Evolutionary conservation across 2,113 vertebrate genomes (phyloP).

Genomic region (Peromyscus maniculatus): DNA sequence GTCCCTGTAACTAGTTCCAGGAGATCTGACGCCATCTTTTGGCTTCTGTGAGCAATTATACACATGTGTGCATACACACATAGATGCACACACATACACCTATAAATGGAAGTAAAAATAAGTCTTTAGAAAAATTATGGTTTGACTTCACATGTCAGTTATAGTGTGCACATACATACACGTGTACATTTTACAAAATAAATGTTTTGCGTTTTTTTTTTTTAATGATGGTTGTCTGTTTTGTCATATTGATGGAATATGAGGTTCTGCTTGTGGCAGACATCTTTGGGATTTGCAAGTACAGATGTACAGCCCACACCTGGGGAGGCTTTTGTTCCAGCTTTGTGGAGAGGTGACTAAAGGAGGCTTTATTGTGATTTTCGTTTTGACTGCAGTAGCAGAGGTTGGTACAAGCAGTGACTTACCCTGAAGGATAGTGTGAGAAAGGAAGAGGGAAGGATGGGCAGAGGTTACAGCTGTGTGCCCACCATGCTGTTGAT

Average conservation of each 20-base stretch:
- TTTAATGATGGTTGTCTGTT: background rate
- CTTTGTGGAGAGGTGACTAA: background rate
- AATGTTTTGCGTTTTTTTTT: background rate
- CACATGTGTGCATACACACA: background rate
- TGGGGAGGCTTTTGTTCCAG: background rate
- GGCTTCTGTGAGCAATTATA: background rate
- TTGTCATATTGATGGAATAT: background rate
- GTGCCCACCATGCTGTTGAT: fast-evolving
- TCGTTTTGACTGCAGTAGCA: background rate
- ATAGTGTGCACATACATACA: background rate
- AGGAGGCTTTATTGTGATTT: background rate
- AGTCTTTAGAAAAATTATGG: background rate
- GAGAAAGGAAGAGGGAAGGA: background rate
- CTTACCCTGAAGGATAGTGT: background rate
- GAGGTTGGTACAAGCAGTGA: background rate
- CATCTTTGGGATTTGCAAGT: background rate
- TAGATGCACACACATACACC: background rate
- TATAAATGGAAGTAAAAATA: background rate
- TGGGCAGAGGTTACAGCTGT: background rate
- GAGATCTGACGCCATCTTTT: background rate
- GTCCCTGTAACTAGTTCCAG: background rate
- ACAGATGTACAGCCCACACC: background rate
- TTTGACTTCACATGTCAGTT: background rate
- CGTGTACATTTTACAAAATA: no score
- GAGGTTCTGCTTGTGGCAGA: background rate